Base-by-base conservation (phyloP, 2,888 invertebrate genomes). In the Gymnosoma rotundatum region DNA sequence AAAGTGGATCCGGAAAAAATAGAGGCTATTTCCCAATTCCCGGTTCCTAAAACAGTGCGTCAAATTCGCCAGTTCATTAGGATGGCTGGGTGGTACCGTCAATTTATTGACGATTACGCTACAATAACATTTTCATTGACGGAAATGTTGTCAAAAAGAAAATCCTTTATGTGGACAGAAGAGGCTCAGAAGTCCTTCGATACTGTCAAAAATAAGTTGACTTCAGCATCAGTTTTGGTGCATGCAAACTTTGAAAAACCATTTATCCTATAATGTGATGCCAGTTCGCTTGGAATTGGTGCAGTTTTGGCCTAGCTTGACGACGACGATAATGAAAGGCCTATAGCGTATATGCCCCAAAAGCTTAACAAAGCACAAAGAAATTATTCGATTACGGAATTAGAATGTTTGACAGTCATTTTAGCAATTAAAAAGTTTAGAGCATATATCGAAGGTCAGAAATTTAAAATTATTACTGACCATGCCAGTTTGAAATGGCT, bases 221-320 rank as follows among this genome's bases (percentile, higher is more conserved):
- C 54, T 1, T 25, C 54, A 8, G 54, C 54, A 25, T 21, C 52
- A 3, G 52, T 52, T n/a, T 16, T 52, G 20, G 25, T 52, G 9
- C 52, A 52, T 9, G 52, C 52, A 2, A 20, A 56, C 7, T 56
- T 66, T 32, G 1, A 50, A 1, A 50, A 50, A 12, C 64, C 64
- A 5, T 66, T 56, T n/a, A 54, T 69, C 7, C 2, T 69, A 0
- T 54, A 69, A n/a, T 69, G 67, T 42, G 60, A 60, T 18, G 60
- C 60, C 1, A 60, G 60, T 18, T n/a, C 2, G n/a, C 16, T 9
- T 36, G 58, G 58, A n/a, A 2, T 36, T 36, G 58, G 58, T 9
- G 36, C n/a, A 16, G 38, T 60, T 38, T 38, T 25, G 25, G 25
- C 1, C 25, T 4, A 25, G 25, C 25, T 25, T 25, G 25, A 25